Evolutionary conservation across 2,888 invertebrate genomes (phyloP).

Genomic region (Geophilus truncorum): DNA sequence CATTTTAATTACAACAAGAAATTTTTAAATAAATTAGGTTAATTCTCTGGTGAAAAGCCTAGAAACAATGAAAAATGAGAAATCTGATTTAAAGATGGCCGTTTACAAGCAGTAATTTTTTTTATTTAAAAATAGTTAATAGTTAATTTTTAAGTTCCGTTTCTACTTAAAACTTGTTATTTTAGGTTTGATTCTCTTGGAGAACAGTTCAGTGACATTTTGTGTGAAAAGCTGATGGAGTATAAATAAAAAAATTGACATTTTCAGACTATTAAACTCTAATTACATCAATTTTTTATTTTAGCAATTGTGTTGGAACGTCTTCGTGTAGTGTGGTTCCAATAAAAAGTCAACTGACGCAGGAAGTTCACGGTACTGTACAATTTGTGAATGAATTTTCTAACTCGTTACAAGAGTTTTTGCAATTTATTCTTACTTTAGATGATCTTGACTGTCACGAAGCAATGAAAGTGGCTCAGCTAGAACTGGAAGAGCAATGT

Average conservation of each 20-base stretch:
- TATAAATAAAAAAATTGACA: no score
- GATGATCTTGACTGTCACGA: no score
- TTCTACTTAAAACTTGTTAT: background rate
- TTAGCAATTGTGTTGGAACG: background rate
- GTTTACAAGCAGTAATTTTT: background rate
- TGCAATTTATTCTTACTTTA: no score
- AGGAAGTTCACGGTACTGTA: background rate
- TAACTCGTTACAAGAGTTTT: no score
- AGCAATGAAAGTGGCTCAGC: no score
- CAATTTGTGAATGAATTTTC: no score
- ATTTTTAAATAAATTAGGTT: background rate
- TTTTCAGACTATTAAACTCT: no score
- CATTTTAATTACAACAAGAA: background rate
- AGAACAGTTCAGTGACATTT: background rate
- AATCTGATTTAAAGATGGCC: background rate
- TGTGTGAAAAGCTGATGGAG: background rate
- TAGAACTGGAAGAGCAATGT: no score
- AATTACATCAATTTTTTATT: background rate
- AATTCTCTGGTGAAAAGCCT: background rate
- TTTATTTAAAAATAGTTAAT: background rate
- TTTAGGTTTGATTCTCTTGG: background rate
- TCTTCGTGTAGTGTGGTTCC: background rate
- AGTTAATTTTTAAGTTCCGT: background rate
- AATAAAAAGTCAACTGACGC: background rate
- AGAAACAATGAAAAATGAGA: slow-evolving; percentile 13